phyloP scores from a whole-genome alignment of 23 tunicate genomes.

The Pegea sp. region DNA sequence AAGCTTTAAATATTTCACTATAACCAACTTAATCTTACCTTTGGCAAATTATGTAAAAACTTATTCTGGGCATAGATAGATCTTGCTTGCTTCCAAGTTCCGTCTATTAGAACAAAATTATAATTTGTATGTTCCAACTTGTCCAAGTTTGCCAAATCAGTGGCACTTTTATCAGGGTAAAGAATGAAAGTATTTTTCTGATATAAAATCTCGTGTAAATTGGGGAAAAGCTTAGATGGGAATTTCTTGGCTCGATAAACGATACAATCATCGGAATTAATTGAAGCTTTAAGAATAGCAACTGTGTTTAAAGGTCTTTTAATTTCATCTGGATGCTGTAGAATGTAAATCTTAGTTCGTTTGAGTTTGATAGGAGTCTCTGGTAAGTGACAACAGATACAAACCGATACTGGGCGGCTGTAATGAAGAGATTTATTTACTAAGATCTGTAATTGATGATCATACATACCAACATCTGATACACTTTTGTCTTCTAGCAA shows the following conservation, averaged over 20 bases:
- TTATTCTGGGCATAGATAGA: conserved; percentile 38
- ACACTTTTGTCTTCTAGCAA: no score
- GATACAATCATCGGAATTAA: conserved; percentile 6
- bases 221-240: conserved; percentile 7
- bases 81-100: conserved; percentile 94
- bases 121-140: neutral
- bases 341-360: conserved; percentile 18
- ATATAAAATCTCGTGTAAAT: conserved; percentile 9
- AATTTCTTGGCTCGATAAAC: conserved; percentile 19
- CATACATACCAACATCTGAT: no score
- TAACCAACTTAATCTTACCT: conserved; percentile 5
- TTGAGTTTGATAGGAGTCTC: conserved; percentile 6
- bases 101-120: conserved; percentile 55
- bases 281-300: conserved; percentile 26
- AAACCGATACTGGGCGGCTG: conserved; percentile 52
- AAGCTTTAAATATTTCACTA: neutral
- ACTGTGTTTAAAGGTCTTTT: conserved; percentile 59
- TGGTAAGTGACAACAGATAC: conserved; percentile 41
- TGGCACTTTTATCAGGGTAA: conserved; percentile 41
- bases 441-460: no score
- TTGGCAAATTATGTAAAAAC: conserved; percentile 20
- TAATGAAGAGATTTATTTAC: no score
- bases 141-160: conserved; percentile 7
- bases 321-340: conserved; percentile 80
- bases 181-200: conserved; percentile 22